These are phyloP conservation scores for Heliconius cydno DNA, from an alignment of 2,888 invertebrate species.

Conservation along the genomic window DNA sequence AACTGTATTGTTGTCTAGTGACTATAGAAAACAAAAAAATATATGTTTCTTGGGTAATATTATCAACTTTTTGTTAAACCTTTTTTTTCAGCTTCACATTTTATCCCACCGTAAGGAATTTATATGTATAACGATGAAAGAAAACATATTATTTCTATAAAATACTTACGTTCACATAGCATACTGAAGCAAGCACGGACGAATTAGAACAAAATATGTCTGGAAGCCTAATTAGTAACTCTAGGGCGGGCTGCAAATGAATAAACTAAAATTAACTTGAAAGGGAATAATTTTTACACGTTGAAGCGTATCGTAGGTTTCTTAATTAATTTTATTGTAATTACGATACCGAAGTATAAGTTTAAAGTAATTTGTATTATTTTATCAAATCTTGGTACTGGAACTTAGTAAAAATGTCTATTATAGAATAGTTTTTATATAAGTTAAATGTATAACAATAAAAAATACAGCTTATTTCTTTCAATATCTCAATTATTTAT, in stretches of 20 bases:
- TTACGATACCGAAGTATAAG: background rate
- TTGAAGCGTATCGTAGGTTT: slow-evolving; percentile 4
- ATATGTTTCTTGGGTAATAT: too few species aligned
- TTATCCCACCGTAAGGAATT: background rate
- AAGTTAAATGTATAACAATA: too few species aligned
- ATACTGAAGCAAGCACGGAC: slow-evolving; percentile 13
- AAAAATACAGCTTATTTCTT: too few species aligned
- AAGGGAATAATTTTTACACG: slow-evolving; percentile 38
- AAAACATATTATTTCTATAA: background rate
- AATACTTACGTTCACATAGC: background rate
- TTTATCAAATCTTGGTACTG: background rate
- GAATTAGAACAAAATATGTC: slow-evolving; percentile 39
- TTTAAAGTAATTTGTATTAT: background rate
- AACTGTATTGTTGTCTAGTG: too few species aligned
- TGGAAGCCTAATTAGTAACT: slow-evolving; percentile 54
- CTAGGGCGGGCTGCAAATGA: slow-evolving; percentile 63
- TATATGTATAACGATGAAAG: too few species aligned
- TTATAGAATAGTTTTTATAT: too few species aligned
- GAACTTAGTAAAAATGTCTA: too few species aligned
- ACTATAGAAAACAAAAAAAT: too few species aligned
- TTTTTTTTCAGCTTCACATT: background rate
- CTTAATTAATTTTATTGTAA: background rate
- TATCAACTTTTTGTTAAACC: too few species aligned
- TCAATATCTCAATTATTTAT: too few species aligned
- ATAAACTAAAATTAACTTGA: slow-evolving; percentile 62